Base-by-base conservation (phyloP, 1,140 invertebrate species). In the Mya arenaria region DNA sequence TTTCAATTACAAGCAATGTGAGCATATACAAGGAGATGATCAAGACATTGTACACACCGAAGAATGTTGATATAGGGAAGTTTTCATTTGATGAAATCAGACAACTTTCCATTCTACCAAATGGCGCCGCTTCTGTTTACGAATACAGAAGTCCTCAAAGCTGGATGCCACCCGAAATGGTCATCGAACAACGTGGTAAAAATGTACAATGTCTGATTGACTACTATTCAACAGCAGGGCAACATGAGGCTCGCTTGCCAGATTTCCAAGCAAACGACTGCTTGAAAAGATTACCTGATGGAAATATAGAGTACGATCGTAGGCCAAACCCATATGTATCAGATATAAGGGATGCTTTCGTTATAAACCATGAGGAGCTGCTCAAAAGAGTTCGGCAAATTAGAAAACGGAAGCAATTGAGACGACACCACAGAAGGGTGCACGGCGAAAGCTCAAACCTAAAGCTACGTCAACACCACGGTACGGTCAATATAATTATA, bases 81-180 rank as follows among this genome's bases (percentile, higher is more conserved):
- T 68, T 13, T 41, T 32, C 4, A 0, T 58, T 32, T 65, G 62
- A 75, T 55, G 44, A 44, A 8, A 30, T 74, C 17, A 32, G 63
- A 39, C 36, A 55, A n/a, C 19, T 66, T 5, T 48, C 75, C 28
- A 78, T 48, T 4, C 5, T 28, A 37, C 37, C 34, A 36, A 41
- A 37, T 19, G 58, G 19, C 8, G 36, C 34, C 17, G n/a, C 30
- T 23, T 23, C 58, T 4, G n/a, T 41, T 1, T n/a, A 15, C 4
- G 30, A 41, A 39, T 30, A 30, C 6, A 65, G 28, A 75, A 62
- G 52, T 48, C 32, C 56, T 32, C 74, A 68, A 32, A 41, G 30
- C 4, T 68, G 62, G 48, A 66, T 78, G 63, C 62, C 74, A 44
- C 44, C 74, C 36, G 41, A 62, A 56, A 32, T 19, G 1, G 74